A percentile compares a stretch with the other conserved stretches of the same genome.
Evolutionary conservation across 2,113 vertebrate genomes (phyloP).

Genomic region (Onychorhynchus coronatus): DNA sequence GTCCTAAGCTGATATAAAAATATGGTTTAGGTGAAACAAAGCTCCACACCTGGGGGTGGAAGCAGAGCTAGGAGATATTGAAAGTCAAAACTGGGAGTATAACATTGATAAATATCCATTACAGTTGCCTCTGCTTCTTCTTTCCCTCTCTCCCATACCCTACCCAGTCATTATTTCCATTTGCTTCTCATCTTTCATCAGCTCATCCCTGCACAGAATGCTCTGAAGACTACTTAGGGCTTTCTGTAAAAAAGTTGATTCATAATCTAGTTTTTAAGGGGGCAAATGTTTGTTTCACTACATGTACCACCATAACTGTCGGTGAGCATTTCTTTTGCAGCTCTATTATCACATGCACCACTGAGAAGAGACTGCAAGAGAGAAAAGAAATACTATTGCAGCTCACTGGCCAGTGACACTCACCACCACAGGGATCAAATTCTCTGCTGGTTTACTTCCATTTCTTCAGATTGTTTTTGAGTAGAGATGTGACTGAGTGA

Average conservation of each 20-base stretch:
- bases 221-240: neutral
- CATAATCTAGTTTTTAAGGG: neutral
- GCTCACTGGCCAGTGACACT: neutral
- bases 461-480: neutral
- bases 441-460: neutral
- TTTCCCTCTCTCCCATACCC: neutral
- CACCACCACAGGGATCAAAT: neutral
- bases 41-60: neutral
- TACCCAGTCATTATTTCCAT: neutral
- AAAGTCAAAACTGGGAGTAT: neutral
- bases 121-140: neutral
- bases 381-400: neutral
- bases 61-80: neutral
- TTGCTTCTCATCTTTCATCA: neutral
- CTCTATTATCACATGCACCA: accelerated
- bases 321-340: neutral
- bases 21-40: neutral
- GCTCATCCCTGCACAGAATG: neutral
- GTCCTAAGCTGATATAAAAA: neutral
- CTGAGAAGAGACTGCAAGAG: accelerated
- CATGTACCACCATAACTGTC: neutral
- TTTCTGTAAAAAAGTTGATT: neutral
- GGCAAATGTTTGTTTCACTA: neutral
- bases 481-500: neutral
- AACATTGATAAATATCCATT: neutral